Evolutionary conservation across 2,888 invertebrate species (phyloP), one percentile per base, ranked within the genome.

Genomic region (Yponomeuta evonymella): DNA sequence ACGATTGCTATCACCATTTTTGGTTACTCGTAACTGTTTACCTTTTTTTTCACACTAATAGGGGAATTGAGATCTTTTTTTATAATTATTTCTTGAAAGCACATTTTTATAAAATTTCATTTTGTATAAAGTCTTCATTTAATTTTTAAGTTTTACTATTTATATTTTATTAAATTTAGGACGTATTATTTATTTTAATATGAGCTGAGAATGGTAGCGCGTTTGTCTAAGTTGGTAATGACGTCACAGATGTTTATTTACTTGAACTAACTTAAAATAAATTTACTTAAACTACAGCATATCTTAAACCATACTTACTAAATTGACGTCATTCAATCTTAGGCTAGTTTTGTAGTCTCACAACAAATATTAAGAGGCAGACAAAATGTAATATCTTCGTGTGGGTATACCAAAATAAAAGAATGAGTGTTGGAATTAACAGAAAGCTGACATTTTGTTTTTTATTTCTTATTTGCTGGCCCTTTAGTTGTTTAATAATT

Each of bases 351-450:
- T 85, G 83, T 87, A 86, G 85, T 92, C 93, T 93, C 93, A 93
- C 93, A 93, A 92, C 93, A 93, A 93, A 92, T 93, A 92, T 83
- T 87, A 91, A 88, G 87, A 79, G 81, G 81, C 82, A 79, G 79
- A 75, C 75, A 78, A 83, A 79, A 81, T 79, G 66, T 69, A 81
- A 81, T 48, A 11, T 48, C 15, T 79, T 83, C 90, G 86, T 90
- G 86, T 81, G 81, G 81, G 80, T 79, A 87, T 85, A 89, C 87
- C 86, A 88, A 90, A 89, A 92, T 92, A 88, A 93, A 93, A 91
- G 87, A 90, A 92, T 90, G 90, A 92, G 91, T 92, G 92, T 92
- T 90, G 91, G 88, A 92, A 92, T 92, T 92, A 92, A 93, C 90
- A 88, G 90, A 89, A 85, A 88, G 86, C 84, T 85, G 85, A 90